A percentile compares a stretch with the other conserved stretches of the same genome.
Evolutionary conservation across 2,888 invertebrate genomes (phyloP).

Genomic region (Phengaris arion): DNA sequence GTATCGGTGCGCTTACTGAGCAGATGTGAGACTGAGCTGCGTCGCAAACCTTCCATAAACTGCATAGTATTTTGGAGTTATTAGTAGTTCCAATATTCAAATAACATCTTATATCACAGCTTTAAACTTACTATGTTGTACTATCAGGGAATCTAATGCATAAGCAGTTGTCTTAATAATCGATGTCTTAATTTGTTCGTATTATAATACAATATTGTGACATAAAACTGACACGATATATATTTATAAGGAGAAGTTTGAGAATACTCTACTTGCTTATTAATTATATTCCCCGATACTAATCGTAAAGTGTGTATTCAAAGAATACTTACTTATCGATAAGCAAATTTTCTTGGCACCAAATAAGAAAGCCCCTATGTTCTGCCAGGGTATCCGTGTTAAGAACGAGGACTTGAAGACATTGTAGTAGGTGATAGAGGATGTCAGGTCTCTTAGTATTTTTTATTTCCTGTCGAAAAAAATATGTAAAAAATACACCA

Average conservation of each 20-base stretch:
- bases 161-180: too few species aligned
- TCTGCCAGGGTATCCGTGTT: slow-evolving; percentile 96
- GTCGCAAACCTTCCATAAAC: slow-evolving; percentile 95
- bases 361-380: slow-evolving; percentile 94
- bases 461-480: slow-evolving; percentile 83
- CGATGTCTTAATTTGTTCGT: too few species aligned
- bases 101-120: background rate
- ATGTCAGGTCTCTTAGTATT: slow-evolving; percentile 93
- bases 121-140: background rate
- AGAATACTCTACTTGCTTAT: too few species aligned
- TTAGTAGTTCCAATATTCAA: background rate
- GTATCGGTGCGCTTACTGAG: slow-evolving; percentile 93
- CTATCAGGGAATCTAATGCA: too few species aligned
- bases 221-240: too few species aligned
- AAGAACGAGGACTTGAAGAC: slow-evolving; percentile 92
- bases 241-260: too few species aligned
- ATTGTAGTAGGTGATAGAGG: slow-evolving; percentile 94
- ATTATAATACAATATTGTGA: too few species aligned
- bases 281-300: too few species aligned
- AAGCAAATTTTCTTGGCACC: slow-evolving; percentile 96
- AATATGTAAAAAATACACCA: background rate
- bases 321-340: slow-evolving; percentile 87
- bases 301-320: too few species aligned
- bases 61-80: slow-evolving; percentile 52
- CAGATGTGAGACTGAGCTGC: slow-evolving; percentile 96